phyloP scores from a whole-genome alignment of 2,888 invertebrate species.

The Tanaodytes sp. region DNA sequence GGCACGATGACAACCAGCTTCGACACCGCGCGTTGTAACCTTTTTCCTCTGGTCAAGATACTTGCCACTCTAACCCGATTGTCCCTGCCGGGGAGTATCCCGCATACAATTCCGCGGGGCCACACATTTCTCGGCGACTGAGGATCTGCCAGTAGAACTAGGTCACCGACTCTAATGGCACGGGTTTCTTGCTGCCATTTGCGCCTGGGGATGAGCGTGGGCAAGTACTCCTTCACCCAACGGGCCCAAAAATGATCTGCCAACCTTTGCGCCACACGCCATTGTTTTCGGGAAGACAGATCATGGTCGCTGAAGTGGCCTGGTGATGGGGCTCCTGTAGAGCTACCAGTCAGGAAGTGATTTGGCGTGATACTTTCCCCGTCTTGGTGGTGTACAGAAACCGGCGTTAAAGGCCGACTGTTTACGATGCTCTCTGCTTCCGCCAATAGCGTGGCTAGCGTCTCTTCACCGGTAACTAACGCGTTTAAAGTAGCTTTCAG shows the following conservation, averaged over 20 bases:
- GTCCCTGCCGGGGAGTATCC: too few relatives aligned
- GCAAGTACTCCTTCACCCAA: not conserved
- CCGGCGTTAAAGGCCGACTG: conserved; percentile 57
- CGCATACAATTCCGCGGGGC: too few relatives aligned
- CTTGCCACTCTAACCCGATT: too few relatives aligned
- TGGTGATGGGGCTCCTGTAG: not conserved
- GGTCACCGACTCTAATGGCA: too few relatives aligned
- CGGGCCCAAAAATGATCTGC: conserved; percentile 52
- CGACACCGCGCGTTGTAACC: too few relatives aligned
- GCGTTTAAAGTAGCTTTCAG: conserved; percentile 46
- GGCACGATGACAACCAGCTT: too few relatives aligned
- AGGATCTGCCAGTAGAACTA: too few relatives aligned
- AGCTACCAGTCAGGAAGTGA: conserved; percentile 51
- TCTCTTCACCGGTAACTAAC: conserved; percentile 53
- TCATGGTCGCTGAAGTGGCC: not conserved
- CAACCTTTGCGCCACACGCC: conserved; percentile 28
- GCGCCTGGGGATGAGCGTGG: too few relatives aligned
- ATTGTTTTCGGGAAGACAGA: conserved; percentile 24
- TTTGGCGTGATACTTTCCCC: conserved; percentile 63
- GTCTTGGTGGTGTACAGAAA: conserved; percentile 55
- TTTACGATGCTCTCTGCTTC: conserved; percentile 54
- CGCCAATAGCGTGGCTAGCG: conserved; percentile 45
- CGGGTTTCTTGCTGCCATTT: too few relatives aligned
- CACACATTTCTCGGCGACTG: too few relatives aligned
- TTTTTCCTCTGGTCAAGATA: too few relatives aligned